These are phyloP conservation scores for Hecatera dysodea DNA, from an alignment of 2,888 invertebrate genomes.

Conservation along the genomic window DNA sequence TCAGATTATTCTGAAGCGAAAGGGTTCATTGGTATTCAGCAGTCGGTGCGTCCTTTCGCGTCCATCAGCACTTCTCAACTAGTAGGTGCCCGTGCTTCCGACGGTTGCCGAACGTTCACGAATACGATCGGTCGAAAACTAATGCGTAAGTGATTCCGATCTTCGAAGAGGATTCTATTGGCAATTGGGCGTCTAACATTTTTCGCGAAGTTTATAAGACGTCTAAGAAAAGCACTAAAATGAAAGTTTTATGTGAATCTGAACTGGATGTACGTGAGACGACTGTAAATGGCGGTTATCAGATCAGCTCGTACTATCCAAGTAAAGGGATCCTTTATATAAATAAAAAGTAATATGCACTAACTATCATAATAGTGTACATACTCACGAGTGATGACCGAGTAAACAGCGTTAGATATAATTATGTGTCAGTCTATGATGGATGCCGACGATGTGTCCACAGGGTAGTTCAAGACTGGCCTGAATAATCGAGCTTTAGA, in stretches of 20 bases:
- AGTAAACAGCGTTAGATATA: constrained; percentile 46
- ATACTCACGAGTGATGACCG: constrained; percentile 21
- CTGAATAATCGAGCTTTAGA: constrained; percentile 26
- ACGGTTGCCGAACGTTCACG: constrained; percentile 36
- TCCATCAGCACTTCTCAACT: constrained; percentile 58
- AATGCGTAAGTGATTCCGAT: constrained; percentile 29
- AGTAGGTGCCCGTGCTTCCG: constrained; percentile 58
- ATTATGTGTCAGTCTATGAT: constrained; percentile 55
- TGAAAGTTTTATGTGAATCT: constrained; percentile 9
- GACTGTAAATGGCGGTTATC: not conserved
- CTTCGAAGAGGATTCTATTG: not conserved
- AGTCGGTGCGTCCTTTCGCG: constrained; percentile 34
- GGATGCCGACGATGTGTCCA: constrained; percentile 42
- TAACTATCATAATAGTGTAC: constrained; percentile 16
- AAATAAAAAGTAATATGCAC: not conserved
- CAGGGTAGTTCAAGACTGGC: constrained; percentile 17
- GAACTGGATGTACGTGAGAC: constrained; percentile 29
- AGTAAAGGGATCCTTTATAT: not conserved
- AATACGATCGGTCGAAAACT: constrained; percentile 27
- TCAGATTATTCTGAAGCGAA: constrained; percentile 39
- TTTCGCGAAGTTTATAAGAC: constrained; percentile 4
- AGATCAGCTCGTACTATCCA: not conserved
- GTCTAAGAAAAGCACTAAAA: constrained; percentile 14
- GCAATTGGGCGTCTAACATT: not conserved
- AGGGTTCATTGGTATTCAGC: constrained; percentile 58